phyloP scores from a whole-genome alignment of 2,888 invertebrate genomes.

The Prenolepis imparis region DNA sequence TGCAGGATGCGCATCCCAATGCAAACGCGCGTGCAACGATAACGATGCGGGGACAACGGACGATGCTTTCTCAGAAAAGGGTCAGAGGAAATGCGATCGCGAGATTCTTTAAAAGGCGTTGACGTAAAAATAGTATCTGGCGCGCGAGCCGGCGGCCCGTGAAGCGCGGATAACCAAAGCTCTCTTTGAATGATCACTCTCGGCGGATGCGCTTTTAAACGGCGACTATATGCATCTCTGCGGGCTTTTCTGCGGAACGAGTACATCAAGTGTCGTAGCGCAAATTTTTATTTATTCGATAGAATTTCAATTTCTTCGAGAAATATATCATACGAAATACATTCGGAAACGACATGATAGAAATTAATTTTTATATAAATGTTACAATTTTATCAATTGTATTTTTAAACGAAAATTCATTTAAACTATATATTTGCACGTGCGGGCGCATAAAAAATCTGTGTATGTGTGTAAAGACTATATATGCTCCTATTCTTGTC shows the following conservation, averaged over 20 bases:
- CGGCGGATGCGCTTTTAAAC: conserved; percentile 38
- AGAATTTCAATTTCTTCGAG: not conserved
- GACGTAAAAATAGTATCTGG: conserved; percentile 52
- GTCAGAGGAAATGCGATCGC: conserved; percentile 26
- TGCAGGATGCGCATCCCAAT: conserved; percentile 2
- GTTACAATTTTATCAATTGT: not conserved
- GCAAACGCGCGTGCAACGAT: conserved; percentile 52
- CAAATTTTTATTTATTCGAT: conserved; percentile 30
- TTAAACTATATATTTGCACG: not conserved
- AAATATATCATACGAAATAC: not conserved
- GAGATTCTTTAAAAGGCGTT: conserved; percentile 38
- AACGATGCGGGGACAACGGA: conserved; percentile 20
- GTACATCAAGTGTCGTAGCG: not conserved
- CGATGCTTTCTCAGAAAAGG: conserved; percentile 34
- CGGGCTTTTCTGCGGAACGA: conserved; percentile 14
- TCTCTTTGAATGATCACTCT: conserved; percentile 50
- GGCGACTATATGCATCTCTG: conserved; percentile 23
- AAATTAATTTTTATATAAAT: not conserved
- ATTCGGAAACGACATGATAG: not conserved
- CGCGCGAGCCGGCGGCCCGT: conserved; percentile 45
- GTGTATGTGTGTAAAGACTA: too few species aligned
- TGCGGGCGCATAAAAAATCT: too few species aligned
- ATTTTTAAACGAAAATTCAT: conserved; percentile 17
- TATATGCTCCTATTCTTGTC: not conserved
- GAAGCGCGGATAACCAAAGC: conserved; percentile 54